Evolutionary conservation across 2,888 invertebrate genomes (phyloP).

Genomic region (Cheilosia variabilis): DNA sequence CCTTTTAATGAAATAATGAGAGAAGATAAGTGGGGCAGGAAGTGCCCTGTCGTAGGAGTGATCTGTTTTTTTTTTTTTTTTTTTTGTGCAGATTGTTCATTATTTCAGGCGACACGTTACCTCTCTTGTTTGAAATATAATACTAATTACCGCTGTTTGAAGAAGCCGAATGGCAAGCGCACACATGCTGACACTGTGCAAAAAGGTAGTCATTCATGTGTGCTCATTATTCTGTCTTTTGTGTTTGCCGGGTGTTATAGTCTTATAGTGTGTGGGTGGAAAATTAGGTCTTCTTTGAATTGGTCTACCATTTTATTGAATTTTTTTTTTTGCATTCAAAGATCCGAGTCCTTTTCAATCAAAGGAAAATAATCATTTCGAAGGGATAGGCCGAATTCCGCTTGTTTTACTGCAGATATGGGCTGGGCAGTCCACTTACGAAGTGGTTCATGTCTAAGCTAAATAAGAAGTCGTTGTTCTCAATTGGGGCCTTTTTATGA

Average conservation of each 20-base stretch:
- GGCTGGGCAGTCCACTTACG: too few species aligned
- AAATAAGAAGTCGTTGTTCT: too few species aligned
- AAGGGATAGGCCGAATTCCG: too few species aligned
- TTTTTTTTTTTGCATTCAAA: too few species aligned
- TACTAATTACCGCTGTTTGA: conserved; percentile 39
- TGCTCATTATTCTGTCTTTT: conserved; percentile 4
- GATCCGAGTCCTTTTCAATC: too few species aligned
- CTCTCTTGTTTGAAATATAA: conserved; percentile 39
- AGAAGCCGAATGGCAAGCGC: conserved; percentile 5
- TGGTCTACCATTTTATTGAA: too few species aligned
- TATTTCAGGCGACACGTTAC: conserved; percentile 28
- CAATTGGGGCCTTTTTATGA: too few species aligned
- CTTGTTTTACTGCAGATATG: too few species aligned
- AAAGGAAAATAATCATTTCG: too few species aligned
- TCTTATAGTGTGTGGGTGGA: too few species aligned
- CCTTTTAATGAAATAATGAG: conserved; percentile 44
- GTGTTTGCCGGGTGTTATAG: not conserved
- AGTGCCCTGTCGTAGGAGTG: not conserved
- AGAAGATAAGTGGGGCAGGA: not conserved
- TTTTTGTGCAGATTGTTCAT: conserved; percentile 22
- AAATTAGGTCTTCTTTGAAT: too few species aligned
- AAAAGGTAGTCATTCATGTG: conserved; percentile 22
- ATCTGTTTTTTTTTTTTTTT: not conserved
- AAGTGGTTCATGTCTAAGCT: too few species aligned
- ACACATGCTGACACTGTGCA: conserved; percentile 35